Evolutionary conservation across 2,113 vertebrate genomes (phyloP), one percentile per base, ranked within the genome.

Genomic region (Salvator merianae): DNA sequence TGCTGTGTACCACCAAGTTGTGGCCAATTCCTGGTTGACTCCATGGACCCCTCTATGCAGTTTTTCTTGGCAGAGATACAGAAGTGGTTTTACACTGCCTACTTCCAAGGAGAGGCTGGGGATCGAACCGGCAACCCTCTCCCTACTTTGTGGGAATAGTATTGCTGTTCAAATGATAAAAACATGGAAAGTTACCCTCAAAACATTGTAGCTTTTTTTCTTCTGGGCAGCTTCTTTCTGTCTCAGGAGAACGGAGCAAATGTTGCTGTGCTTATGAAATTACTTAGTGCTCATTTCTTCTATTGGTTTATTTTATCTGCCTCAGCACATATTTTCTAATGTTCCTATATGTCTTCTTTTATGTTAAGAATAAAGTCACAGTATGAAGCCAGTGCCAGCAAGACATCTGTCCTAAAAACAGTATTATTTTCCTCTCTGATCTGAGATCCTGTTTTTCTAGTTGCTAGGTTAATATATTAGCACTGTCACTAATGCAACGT

Each of bases 321-420:
- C 79, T 79, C 70, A 77, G 79, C 72, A 59, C 50, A 50, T 9
- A 10, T 72, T 87, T 65, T 66, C 18, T 59, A 34, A 13, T 50
- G 28, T 50, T 14, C 53, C 47, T 70, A 20, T 18, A 34, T 68
- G 24, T 10, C 50, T 10, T 32, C 26, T 32, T 77, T 55, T 30
- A 79, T 55, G 0, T 24, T 88, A 40, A 75, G 73, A 66, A n/a
- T 12, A 84, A 84, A 28, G 53, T 63, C 10, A 73, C 18, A 79
- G 20, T 36, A n/a, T 40, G 77, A 83, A 1, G 0, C 70, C 82
- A 79, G 24, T 72, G 20, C 53, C 74, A 82, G 0, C 63, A 81
- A 80, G 88, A 72, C 0, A 0, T 4, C 0, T 69, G n/a, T 55
- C 47, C 32, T 3, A 26, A 7, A 38, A n/a, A 16, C 53, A 84